These are phyloP conservation scores for Parasteatoda lunata DNA, from an alignment of 2,888 invertebrate species.

Conservation along the genomic window DNA sequence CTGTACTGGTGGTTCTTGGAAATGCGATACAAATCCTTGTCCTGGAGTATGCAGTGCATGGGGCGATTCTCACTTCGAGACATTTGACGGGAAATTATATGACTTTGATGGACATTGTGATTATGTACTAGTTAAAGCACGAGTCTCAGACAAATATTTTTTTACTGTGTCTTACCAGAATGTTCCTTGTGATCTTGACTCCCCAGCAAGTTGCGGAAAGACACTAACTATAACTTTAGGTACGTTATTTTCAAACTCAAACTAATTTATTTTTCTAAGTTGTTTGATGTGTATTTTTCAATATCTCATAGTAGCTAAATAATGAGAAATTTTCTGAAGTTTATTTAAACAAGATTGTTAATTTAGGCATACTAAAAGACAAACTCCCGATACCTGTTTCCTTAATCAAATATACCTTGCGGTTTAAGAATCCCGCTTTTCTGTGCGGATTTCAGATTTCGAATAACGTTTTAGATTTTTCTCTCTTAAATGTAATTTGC, in stretches of 20 bases:
- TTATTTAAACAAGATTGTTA: too few relatives aligned
- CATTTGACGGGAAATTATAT: constrained; percentile 86
- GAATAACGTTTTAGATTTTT: too few relatives aligned
- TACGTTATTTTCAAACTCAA: constrained; percentile 16
- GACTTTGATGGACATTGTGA: constrained; percentile 93
- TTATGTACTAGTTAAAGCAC: constrained; percentile 86
- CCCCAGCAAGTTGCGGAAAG: constrained; percentile 91
- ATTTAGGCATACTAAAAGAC: too few relatives aligned
- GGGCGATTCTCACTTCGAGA: constrained; percentile 92
- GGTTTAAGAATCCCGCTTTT: too few relatives aligned
- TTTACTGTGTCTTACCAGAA: constrained; percentile 87
- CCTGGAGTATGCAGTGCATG: constrained; percentile 87
- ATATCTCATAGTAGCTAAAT: too few relatives aligned
- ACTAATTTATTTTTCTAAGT: too few relatives aligned
- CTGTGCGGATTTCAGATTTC: too few relatives aligned
- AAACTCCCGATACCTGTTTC: too few relatives aligned
- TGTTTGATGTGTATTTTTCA: too few relatives aligned
- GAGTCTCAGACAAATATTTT: constrained; percentile 78
- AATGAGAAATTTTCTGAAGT: too few relatives aligned
- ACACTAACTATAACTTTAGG: constrained; percentile 80
- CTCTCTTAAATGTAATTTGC: too few relatives aligned
- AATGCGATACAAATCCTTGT: constrained; percentile 83
- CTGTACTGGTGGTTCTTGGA: constrained; percentile 86
- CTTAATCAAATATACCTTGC: too few relatives aligned
- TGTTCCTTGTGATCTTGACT: constrained; percentile 85